Evolutionary conservation across 2,113 vertebrate genomes (phyloP).

Genomic region (Carlito syrichta): DNA sequence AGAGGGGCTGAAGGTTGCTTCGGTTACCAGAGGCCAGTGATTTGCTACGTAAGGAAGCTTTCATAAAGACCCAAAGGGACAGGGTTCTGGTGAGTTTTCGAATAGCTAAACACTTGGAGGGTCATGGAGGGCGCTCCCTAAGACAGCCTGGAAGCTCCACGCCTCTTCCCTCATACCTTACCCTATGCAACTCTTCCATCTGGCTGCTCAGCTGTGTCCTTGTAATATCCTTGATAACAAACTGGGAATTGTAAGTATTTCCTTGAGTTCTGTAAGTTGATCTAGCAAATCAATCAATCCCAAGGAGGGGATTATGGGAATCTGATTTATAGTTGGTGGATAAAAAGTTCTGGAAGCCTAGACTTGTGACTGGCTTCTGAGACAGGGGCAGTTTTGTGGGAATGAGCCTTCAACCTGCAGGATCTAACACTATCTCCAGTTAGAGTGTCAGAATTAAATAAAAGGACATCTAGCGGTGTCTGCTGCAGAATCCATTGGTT

Average conservation of each 20-base stretch:
- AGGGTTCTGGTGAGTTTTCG: background rate
- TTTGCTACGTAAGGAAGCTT: background rate
- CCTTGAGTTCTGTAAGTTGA: background rate
- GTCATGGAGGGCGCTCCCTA: background rate
- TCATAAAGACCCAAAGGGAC: background rate
- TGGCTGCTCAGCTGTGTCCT: background rate
- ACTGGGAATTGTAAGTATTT: background rate
- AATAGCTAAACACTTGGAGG: background rate
- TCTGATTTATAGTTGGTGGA: background rate
- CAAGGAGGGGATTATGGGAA: background rate
- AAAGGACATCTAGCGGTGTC: background rate
- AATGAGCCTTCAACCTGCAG: background rate
- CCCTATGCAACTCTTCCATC: background rate
- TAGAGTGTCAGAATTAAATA: background rate
- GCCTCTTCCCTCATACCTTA: accelerated
- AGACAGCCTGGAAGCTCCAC: background rate
- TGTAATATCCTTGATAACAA: background rate
- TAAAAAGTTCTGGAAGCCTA: background rate
- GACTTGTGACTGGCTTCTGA: background rate
- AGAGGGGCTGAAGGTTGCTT: background rate
- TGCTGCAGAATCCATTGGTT: background rate
- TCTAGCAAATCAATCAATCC: too few species aligned
- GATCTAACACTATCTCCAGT: background rate
- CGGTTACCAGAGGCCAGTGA: background rate
- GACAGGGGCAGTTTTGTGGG: background rate